phyloP scores from a whole-genome alignment of 2,113 vertebrate species.

The Brachionichthys hirsutus region DNA sequence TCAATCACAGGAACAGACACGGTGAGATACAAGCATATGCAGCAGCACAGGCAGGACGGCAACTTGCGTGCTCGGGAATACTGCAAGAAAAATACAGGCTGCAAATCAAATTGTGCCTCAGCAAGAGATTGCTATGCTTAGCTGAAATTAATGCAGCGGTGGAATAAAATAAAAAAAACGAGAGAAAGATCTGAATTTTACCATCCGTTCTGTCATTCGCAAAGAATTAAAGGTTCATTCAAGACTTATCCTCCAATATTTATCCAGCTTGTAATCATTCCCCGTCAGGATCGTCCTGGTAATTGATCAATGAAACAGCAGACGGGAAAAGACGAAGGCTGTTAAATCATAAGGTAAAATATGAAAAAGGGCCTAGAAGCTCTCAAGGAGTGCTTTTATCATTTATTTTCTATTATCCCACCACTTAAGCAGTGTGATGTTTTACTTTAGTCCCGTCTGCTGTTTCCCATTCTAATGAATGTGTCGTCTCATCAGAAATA shows the following conservation, averaged over 20 bases:
- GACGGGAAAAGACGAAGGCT: constrained; percentile 24
- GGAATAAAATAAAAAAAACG: constrained; percentile 4
- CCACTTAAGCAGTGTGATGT: constrained; percentile 63
- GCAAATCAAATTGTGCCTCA: not conserved
- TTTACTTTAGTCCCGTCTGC: constrained; percentile 61
- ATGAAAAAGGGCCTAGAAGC: constrained; percentile 48
- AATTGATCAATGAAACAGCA: constrained; percentile 57
- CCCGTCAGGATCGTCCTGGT: constrained; percentile 37
- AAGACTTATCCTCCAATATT: constrained; percentile 54
- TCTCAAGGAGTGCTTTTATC: constrained; percentile 54
- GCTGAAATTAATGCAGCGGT: constrained; percentile 19
- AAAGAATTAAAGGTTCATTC: constrained; percentile 56
- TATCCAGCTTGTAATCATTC: constrained; percentile 42
- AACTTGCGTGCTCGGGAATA: not conserved
- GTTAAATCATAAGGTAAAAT: constrained; percentile 67
- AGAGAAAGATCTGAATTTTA: constrained; percentile 24
- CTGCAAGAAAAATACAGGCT: not conserved
- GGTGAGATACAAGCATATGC: constrained; percentile 34
- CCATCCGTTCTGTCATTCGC: constrained; percentile 33
- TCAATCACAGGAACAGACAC: constrained; percentile 55
- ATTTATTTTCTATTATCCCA: constrained; percentile 68
- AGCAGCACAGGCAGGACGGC: constrained; percentile 2
- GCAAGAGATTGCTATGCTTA: not conserved
- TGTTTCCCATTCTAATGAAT: constrained; percentile 65
- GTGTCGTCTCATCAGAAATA: constrained; percentile 68